Evolutionary conservation across 1,140 invertebrate species (phyloP).

Genomic region (Leptopilina boulardi): DNA sequence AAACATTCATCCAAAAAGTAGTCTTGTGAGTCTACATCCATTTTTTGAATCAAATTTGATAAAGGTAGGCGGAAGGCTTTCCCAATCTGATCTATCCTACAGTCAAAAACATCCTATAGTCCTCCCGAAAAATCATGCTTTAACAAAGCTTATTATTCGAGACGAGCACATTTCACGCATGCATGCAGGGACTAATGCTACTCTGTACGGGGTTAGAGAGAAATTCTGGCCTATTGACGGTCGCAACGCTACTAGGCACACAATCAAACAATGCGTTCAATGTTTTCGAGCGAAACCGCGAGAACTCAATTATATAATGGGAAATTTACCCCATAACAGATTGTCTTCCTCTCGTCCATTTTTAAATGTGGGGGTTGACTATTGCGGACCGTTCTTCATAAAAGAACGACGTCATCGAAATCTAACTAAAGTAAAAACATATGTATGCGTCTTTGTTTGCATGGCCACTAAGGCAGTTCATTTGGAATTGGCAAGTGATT

Average conservation of each 20-base stretch:
- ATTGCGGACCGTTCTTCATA: constrained; percentile 51
- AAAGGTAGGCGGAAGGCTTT: constrained; percentile 58
- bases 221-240: constrained; percentile 59
- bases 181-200: constrained; percentile 53
- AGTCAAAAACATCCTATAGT: no score
- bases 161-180: constrained; percentile 47
- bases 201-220: constrained; percentile 48
- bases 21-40: constrained; percentile 42
- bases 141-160: constrained; percentile 53
- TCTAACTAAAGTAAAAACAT: constrained; percentile 43
- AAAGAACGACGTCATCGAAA: constrained; percentile 60
- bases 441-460: constrained; percentile 46
- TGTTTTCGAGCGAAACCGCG: constrained; percentile 44
- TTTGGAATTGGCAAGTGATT: constrained; percentile 59
- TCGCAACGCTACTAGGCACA: constrained; percentile 39
- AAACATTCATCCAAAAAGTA: not conserved
- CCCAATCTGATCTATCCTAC: constrained; percentile 50
- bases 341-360: constrained; percentile 44
- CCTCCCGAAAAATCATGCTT: constrained; percentile 50
- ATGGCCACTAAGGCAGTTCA: constrained; percentile 57
- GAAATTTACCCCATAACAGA: constrained; percentile 61
- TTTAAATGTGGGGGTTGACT: constrained; percentile 20
- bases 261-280: constrained; percentile 49
- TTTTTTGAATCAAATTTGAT: constrained; percentile 56
- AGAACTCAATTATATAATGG: constrained; percentile 57